Percentiles rank a stretch among this genome's conserved stretches.
These are phyloP conservation scores for Trichoplax adhaerens DNA, from an alignment of 37 sponge, comb jelly and placozoan genomes.

Conservation along the genomic window DNA sequence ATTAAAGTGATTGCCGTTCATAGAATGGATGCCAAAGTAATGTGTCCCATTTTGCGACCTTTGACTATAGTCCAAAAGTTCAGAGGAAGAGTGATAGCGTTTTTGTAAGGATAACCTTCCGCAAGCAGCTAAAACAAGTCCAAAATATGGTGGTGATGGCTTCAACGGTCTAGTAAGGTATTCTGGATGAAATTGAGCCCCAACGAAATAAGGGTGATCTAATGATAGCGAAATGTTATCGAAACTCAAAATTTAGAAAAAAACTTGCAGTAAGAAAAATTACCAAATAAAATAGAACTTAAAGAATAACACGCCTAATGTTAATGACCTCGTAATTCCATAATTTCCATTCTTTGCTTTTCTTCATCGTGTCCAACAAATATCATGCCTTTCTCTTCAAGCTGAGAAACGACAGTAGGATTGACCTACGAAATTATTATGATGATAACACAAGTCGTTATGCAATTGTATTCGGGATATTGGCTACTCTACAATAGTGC, in stretches of 20 bases:
- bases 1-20: too few species aligned
- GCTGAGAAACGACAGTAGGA: conserved; percentile 31
- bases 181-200: conserved; percentile 85
- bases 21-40: too few species aligned
- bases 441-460: too few species aligned
- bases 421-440: conserved; percentile 30
- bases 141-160: conserved; percentile 86
- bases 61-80: too few species aligned
- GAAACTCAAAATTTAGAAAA: neutral
- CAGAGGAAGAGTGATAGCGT: too few species aligned
- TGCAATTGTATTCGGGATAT: too few species aligned
- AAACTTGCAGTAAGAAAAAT: neutral
- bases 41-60: too few species aligned
- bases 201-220: conserved; percentile 81
- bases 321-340: conserved; percentile 55
- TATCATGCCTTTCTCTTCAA: conserved; percentile 48
- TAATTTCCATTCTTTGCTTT: conserved; percentile 72
- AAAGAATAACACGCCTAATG: neutral
- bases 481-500: too few species aligned
- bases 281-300: neutral
- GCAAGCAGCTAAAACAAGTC: conserved; percentile 67
- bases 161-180: conserved; percentile 77
- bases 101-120: conserved; percentile 18
- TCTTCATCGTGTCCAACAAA: conserved; percentile 75
- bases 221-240: neutral